These are phyloP conservation scores for Heterochromis multidens DNA, from an alignment of 2,113 vertebrate species.

Conservation along the genomic window DNA sequence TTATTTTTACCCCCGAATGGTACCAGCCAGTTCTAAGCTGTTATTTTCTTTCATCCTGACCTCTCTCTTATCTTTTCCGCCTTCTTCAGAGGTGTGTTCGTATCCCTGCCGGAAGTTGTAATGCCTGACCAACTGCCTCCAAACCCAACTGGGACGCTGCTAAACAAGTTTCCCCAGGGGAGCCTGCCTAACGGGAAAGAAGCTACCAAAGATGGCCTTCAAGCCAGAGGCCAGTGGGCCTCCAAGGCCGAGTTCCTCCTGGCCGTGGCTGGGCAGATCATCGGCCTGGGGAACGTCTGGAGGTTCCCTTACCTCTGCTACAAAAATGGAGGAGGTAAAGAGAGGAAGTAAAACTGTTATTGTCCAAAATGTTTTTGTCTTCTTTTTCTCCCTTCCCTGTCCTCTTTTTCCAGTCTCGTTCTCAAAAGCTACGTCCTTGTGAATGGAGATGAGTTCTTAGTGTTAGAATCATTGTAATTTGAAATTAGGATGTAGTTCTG, in stretches of 20 bases:
- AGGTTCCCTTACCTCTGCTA: slow-evolving; percentile 77
- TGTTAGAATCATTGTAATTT: neutral
- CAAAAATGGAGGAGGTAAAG: slow-evolving; percentile 76
- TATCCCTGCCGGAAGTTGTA: neutral
- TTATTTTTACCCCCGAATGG: neutral
- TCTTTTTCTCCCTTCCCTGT: neutral
- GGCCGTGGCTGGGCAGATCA: slow-evolving; percentile 75
- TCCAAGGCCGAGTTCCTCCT: slow-evolving; percentile 74
- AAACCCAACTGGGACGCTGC: slow-evolving; percentile 7
- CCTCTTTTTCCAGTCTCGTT: neutral
- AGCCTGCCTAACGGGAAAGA: neutral
- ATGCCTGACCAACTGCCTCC: slow-evolving; percentile 36
- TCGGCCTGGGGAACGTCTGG: slow-evolving; percentile 76
- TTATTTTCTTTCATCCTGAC: neutral
- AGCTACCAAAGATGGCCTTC: slow-evolving; percentile 16
- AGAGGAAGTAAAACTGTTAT: neutral
- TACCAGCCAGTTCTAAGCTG: no score
- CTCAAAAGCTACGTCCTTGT: neutral
- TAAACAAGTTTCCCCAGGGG: neutral
- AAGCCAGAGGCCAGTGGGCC: slow-evolving; percentile 71
- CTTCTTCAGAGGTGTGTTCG: slow-evolving; percentile 1
- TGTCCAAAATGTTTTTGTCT: neutral
- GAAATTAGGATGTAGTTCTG: neutral
- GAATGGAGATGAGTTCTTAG: no score
- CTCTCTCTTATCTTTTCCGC: neutral